Percentiles rank a stretch among this genome's conserved stretches.
Evolutionary conservation across 2,797 vertebrate species (phyloP).

Genomic region (Alca torda): DNA sequence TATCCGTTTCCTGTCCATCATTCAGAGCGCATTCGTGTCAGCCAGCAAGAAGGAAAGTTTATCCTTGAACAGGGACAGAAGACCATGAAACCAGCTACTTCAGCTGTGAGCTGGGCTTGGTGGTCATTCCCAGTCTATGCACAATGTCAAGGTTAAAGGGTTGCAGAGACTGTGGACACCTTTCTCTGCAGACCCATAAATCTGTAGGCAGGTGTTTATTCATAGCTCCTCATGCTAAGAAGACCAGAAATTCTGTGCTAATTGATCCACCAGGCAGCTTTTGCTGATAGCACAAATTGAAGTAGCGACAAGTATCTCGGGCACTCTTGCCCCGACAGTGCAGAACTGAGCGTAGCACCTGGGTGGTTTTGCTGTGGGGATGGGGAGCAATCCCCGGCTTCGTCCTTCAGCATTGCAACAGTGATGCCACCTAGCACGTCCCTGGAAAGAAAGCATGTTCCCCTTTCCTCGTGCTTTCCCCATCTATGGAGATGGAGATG

Average conservation of each 20-base stretch:
- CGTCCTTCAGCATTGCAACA: not conserved
- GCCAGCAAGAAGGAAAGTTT: not conserved
- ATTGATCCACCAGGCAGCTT: not conserved
- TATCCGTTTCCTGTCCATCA: constrained; percentile 10
- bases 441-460: not conserved
- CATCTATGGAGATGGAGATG: not conserved
- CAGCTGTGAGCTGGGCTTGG: not conserved
- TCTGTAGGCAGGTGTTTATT: not conserved
- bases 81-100: not conserved
- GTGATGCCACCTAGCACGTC: not conserved
- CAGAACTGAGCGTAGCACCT: not conserved
- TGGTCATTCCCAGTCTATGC: not conserved
- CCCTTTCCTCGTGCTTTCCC: not conserved
- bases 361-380: not conserved
- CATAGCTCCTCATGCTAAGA: not conserved
- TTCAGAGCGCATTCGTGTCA: not conserved
- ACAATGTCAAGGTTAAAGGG: not conserved
- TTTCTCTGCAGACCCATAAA: not conserved
- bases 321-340: not conserved
- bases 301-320: not conserved
- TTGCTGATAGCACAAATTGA: not conserved
- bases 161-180: not conserved
- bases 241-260: not conserved
- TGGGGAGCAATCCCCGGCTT: not conserved
- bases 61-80: not conserved